These are phyloP conservation scores for Itoplectis maculator DNA, from an alignment of 2,888 invertebrate species.

Conservation along the genomic window DNA sequence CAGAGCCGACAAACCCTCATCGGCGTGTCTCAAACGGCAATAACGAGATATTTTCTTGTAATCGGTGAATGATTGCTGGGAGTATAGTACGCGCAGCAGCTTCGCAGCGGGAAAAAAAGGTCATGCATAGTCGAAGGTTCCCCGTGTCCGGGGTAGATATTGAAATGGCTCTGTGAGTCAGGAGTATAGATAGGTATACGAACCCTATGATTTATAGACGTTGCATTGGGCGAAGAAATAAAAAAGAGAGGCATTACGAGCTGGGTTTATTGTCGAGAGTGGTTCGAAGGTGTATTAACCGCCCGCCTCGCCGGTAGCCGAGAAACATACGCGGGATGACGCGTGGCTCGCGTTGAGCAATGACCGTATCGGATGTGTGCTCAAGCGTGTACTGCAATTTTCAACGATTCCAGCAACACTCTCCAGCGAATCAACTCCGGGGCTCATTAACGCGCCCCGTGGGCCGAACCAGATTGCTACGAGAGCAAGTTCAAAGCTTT, in stretches of 20 bases:
- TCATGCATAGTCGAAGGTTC: conserved; percentile 51
- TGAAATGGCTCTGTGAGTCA: conserved; percentile 5
- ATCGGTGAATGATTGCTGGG: conserved; percentile 54
- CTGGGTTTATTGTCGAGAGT: conserved; percentile 10
- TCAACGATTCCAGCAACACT: conserved; percentile 51
- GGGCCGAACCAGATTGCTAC: conserved; percentile 62
- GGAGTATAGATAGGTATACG: background rate
- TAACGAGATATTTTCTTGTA: conserved; percentile 54
- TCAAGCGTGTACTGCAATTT: conserved; percentile 77
- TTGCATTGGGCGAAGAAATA: background rate
- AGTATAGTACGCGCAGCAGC: conserved; percentile 19
- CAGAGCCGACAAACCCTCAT: conserved; percentile 42
- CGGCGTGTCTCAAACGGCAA: conserved; percentile 17
- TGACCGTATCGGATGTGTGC: conserved; percentile 75
- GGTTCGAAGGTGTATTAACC: conserved; percentile 1
- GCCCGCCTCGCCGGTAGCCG: background rate
- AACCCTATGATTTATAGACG: conserved; percentile 4
- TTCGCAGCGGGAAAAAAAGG: conserved; percentile 37
- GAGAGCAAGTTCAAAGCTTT: conserved; percentile 72
- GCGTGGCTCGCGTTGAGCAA: conserved; percentile 75
- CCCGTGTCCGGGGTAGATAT: background rate
- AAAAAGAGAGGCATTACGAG: conserved; percentile 3
- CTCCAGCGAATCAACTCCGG: conserved; percentile 47
- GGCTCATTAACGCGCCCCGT: conserved; percentile 55
- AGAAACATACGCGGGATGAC: conserved; percentile 28